A percentile compares a stretch with the other conserved stretches of the same genome.
These are phyloP conservation scores for Vanessa cardui DNA, from an alignment of 2,888 invertebrate species.

Conservation along the genomic window DNA sequence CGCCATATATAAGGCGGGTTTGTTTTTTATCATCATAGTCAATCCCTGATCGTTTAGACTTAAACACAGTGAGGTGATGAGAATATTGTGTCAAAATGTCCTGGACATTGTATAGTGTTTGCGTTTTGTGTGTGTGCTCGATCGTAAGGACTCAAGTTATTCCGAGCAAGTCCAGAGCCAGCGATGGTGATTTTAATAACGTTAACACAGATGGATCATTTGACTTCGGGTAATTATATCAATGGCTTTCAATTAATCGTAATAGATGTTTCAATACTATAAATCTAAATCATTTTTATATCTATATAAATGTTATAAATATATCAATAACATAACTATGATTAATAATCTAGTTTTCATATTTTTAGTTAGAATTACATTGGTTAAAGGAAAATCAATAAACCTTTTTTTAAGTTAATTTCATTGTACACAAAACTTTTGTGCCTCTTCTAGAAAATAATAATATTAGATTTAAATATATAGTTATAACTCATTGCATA, in stretches of 20 bases:
- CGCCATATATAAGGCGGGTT: constrained; percentile 75
- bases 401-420: too few species aligned
- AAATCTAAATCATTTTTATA: too few species aligned
- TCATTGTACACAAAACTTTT: background rate
- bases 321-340: too few species aligned
- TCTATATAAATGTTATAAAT: too few species aligned
- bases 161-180: constrained; percentile 73
- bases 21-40: constrained; percentile 76
- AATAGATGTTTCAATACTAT: background rate
- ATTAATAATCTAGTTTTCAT: too few species aligned
- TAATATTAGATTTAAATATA: background rate
- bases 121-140: constrained; percentile 67
- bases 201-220: constrained; percentile 88
- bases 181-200: constrained; percentile 84
- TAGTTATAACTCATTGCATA: constrained; percentile 5
- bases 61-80: constrained; percentile 52
- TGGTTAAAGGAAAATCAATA: too few species aligned
- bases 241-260: background rate
- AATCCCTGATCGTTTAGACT: constrained; percentile 53
- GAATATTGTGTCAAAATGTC: constrained; percentile 58
- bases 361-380: too few species aligned
- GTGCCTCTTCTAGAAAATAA: background rate
- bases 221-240: constrained; percentile 84
- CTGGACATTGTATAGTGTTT: constrained; percentile 64
- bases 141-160: constrained; percentile 73